Percentiles rank a stretch among this genome's conserved stretches.
Evolutionary conservation across 2,113 vertebrate genomes (phyloP).

Genomic region (Carettochelys insculpta): DNA sequence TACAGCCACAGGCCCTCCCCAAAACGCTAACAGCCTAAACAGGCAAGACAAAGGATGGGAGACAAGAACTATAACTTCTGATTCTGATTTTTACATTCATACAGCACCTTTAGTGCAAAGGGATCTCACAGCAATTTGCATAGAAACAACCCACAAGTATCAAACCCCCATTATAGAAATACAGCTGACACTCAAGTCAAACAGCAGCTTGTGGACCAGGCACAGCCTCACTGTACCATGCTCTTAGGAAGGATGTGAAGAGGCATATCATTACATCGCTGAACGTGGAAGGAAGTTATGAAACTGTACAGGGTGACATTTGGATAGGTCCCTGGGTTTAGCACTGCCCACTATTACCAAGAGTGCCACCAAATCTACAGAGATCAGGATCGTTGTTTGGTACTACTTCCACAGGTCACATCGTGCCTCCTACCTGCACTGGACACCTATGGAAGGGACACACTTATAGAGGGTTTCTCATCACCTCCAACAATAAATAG

Average conservation of each 20-base stretch:
- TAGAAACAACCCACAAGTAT: background rate
- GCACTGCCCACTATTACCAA: background rate
- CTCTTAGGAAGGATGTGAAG: background rate
- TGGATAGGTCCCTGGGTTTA: background rate
- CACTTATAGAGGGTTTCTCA: background rate
- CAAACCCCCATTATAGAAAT: background rate
- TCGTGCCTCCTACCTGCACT: background rate
- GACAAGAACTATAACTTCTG: background rate
- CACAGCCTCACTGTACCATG: rapidly evolving
- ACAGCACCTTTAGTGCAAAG: background rate
- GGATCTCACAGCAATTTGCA: background rate
- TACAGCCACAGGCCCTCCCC: background rate
- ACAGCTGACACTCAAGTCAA: background rate
- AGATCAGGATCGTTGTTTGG: background rate
- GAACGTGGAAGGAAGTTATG: background rate
- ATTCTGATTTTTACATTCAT: background rate
- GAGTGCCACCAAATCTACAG: constrained; percentile 38
- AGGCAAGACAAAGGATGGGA: background rate
- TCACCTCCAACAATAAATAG: background rate
- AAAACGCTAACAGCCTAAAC: background rate
- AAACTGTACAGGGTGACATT: background rate
- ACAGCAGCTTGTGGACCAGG: background rate
- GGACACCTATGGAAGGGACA: constrained; percentile 23
- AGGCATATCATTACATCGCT: background rate
- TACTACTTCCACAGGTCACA: background rate